These are phyloP conservation scores for Thaumatotibia leucotreta DNA, from an alignment of 1,140 invertebrate species.

Conservation along the genomic window DNA sequence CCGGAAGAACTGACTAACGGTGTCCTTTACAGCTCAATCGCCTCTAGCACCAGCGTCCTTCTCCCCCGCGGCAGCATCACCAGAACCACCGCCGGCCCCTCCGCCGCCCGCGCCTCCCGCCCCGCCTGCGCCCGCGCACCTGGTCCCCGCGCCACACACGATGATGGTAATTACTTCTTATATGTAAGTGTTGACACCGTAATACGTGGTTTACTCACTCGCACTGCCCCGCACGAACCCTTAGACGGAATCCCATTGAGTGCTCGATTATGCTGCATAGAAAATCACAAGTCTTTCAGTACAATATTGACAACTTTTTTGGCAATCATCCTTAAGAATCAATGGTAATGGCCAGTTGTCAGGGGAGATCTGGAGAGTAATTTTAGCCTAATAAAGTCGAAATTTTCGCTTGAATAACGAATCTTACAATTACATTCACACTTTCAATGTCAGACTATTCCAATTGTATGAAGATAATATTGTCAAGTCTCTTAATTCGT, in stretches of 20 bases:
- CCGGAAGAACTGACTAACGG: too few relatives aligned
- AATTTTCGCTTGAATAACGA: too few relatives aligned
- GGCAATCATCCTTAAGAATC: too few relatives aligned
- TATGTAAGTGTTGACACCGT: conserved; percentile 81
- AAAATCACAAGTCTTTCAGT: too few relatives aligned
- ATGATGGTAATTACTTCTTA: conserved; percentile 83
- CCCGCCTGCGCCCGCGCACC: conserved; percentile 52
- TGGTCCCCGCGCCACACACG: conserved; percentile 72
- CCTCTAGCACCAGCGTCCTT: conserved; percentile 68
- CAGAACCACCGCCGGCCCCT: conserved; percentile 71
- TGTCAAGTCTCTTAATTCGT: too few relatives aligned
- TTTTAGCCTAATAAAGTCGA: too few relatives aligned
- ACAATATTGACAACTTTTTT: too few relatives aligned
- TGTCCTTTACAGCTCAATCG: conserved; percentile 61
- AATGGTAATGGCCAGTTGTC: too few relatives aligned
- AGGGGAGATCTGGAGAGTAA: too few relatives aligned
- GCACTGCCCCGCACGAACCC: conserved; percentile 57
- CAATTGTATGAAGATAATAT: too few relatives aligned
- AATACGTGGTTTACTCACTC: conserved; percentile 62
- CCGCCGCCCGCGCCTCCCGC: conserved; percentile 66
- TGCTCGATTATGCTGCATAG: neutral
- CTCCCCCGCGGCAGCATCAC: conserved; percentile 62
- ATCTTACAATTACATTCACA: too few relatives aligned
- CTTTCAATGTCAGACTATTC: too few relatives aligned
- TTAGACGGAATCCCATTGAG: neutral